Conservation (phyloP, 2,888 invertebrate genomes). For the Pteria penguin region DNA sequence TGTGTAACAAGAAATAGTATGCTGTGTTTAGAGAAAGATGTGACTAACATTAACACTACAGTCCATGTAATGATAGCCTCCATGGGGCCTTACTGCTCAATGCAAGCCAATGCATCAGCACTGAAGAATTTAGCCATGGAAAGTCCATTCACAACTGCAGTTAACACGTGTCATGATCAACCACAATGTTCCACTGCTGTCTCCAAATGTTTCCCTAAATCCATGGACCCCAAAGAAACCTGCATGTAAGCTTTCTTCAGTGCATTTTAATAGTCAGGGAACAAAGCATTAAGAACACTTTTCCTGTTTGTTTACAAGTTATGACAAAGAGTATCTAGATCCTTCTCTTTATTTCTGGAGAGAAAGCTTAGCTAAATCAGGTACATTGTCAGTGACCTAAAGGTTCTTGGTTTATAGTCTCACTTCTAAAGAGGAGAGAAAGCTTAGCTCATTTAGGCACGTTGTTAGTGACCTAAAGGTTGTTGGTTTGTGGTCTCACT, state of each 20-base stretch:
- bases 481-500: no score
- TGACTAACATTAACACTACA: conserved; percentile 12
- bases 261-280: no score
- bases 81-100: conserved; percentile 21
- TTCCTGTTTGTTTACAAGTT: no score
- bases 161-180: neutral
- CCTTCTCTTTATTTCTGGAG: no score
- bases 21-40: conserved; percentile 10
- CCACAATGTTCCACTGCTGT: conserved; percentile 6
- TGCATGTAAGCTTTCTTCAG: conserved; percentile 8
- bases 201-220: conserved; percentile 15
- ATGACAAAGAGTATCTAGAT: no score
- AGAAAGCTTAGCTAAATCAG: no score
- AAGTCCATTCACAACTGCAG: neutral
- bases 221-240: neutral
- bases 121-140: neutral
- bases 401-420: no score
- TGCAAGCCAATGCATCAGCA: neutral
- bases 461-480: no score
- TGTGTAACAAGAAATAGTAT: conserved; percentile 22
- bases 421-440: no score
- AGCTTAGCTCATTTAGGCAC: no score
- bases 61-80: conserved; percentile 19
- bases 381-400: no score
- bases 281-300: no score